Evolutionary conservation across 2,113 vertebrate genomes (phyloP), one percentile per base, ranked within the genome.

Genomic region (Macaca nemestrina): DNA sequence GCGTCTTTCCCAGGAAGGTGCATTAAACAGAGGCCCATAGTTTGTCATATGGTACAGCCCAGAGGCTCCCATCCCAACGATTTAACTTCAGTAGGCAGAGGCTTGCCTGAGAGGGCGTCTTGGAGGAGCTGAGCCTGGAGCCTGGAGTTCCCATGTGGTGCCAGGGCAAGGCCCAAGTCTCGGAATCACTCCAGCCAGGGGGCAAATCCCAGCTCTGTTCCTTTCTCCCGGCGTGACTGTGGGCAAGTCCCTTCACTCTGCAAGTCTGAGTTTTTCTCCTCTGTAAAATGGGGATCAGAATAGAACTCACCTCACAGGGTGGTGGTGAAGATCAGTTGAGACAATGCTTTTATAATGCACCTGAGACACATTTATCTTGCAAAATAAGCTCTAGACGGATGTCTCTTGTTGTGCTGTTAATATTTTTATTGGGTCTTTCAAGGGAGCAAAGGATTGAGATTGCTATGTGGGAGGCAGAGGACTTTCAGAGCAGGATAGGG

Each of bases 331-430:
- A 40, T 1, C 4, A 0, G 2, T 3, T 0, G 52, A 32, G 20
- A 10, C 2, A 0, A 23, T 3, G 11, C 8, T 23, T 5, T 7
- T 0, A 0, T 6, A 0, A 0, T 1, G 10, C n/a, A 35, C 27
- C 38, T 4, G 8, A 72, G 0, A 0, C 38, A 10, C 3, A 0
- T 38, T 23, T 18, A 8, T 70, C 57, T 22, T 27, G 17, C 25
- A 23, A 12, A 40, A 3, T 32, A 2, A 38, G 45, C 43, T 3
- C 13, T 3, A 55, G 67, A 13, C 10, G 8, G 1, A 3, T 3
- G 20, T 32, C 32, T 81, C 30, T 9, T 1, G 9, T 0, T 11
- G 64, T 14, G 16, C 35, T 45, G 43, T 18, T 7, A 3, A 11
- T 25, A 8, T 20, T 57, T 23, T 20, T 9, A 45, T 20, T 0